Evolutionary conservation across 2,113 vertebrate species (phyloP).

Genomic region (Propithecus coquereli): DNA sequence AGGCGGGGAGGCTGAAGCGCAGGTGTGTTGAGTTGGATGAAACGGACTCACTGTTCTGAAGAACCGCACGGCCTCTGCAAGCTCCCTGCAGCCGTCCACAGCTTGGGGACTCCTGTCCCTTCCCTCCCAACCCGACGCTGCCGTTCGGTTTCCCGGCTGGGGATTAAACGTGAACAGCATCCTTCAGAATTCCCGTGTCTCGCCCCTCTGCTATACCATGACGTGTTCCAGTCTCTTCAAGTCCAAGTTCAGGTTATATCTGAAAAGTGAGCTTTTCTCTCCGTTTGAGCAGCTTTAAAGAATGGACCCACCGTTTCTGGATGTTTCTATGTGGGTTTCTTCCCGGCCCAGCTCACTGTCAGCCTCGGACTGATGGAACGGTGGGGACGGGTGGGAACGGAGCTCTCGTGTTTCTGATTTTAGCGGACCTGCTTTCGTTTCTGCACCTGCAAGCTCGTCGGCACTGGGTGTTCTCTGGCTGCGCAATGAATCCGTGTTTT

Average conservation of each 20-base stretch:
- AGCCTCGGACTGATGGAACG: not conserved
- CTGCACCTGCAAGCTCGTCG: not conserved
- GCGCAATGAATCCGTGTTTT: slow-evolving; percentile 5
- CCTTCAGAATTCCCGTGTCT: not conserved
- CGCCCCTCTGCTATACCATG: not conserved
- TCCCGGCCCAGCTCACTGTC: not conserved
- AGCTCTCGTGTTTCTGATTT: not conserved
- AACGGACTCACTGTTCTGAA: not conserved
- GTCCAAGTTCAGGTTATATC: not conserved
- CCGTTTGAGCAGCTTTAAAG: not conserved
- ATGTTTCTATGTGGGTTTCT: not conserved
- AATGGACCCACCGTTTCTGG: not conserved
- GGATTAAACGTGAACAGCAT: not conserved
- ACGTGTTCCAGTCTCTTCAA: not conserved
- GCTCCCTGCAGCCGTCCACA: not conserved
- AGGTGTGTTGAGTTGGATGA: not conserved
- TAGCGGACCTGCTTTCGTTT: not conserved
- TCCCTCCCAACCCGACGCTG: not conserved
- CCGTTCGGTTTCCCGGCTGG: not conserved
- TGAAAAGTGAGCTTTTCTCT: not conserved
- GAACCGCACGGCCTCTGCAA: not conserved
- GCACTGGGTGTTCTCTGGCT: not conserved
- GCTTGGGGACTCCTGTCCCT: not conserved
- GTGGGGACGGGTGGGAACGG: not conserved
- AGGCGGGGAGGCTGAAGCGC: not conserved